Evolutionary conservation across 2,888 invertebrate species (phyloP).

Genomic region (Hetaerina titia): DNA sequence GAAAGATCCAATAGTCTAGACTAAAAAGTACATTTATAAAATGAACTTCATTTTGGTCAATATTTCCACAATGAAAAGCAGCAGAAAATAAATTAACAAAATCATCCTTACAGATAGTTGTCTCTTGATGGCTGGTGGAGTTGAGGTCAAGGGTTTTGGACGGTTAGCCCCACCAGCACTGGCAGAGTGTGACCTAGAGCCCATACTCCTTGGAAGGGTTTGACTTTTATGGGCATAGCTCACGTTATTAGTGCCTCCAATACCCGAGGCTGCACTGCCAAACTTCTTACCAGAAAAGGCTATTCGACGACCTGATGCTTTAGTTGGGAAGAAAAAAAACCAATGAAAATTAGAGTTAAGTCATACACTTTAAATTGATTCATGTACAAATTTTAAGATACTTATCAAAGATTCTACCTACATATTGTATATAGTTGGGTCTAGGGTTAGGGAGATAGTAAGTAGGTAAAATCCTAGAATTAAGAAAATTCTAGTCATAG

Average conservation of each 20-base stretch:
- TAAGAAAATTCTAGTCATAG: not conserved
- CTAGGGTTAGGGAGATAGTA: not conserved
- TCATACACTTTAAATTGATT: too few species aligned
- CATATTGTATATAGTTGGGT: not conserved
- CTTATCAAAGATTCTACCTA: not conserved
- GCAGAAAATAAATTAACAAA: not conserved
- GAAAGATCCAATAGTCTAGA: not conserved
- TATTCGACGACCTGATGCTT: slow-evolving; percentile 90
- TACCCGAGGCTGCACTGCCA: slow-evolving; percentile 80
- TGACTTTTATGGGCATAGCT: slow-evolving; percentile 83
- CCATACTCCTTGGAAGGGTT: slow-evolving; percentile 92
- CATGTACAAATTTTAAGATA: not conserved
- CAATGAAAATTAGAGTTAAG: not conserved
- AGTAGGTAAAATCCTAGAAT: not conserved
- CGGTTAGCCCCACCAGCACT: slow-evolving; percentile 73
- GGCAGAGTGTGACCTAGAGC: slow-evolving; percentile 77
- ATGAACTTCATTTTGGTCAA: not conserved
- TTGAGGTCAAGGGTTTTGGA: slow-evolving; percentile 85
- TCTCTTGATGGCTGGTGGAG: slow-evolving; percentile 91
- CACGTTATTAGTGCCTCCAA: slow-evolving; percentile 78
- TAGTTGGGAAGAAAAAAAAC: slow-evolving; percentile 71
- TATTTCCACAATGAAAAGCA: too few species aligned
- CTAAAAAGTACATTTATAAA: slow-evolving; percentile 1
- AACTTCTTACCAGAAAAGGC: slow-evolving; percentile 85
- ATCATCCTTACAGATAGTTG: slow-evolving; percentile 84